A percentile compares a stretch with the other conserved stretches of the same genome.
phyloP scores from a whole-genome alignment of 2,113 vertebrate species.

The Psammodynastes pulverulentus region DNA sequence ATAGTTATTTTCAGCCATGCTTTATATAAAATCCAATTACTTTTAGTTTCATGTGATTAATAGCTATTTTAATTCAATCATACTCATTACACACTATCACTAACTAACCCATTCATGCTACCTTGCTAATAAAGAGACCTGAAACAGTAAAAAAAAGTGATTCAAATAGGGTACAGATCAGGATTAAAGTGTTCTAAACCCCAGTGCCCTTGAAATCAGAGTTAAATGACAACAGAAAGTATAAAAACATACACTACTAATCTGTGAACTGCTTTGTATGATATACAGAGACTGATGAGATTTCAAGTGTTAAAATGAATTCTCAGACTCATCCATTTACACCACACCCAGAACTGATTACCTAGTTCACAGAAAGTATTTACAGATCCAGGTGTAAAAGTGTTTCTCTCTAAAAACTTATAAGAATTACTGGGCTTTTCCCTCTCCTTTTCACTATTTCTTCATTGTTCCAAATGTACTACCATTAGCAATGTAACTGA shows the following conservation, averaged over 20 bases:
- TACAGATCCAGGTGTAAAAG: not conserved
- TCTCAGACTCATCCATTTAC: not conserved
- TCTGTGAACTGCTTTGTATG: not conserved
- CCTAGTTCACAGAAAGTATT: not conserved
- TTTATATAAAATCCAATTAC: not conserved
- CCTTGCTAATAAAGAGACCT: not conserved
- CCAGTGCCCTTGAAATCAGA: not conserved
- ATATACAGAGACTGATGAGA: not conserved
- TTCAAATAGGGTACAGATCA: not conserved
- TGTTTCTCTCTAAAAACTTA: not conserved
- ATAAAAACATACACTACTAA: not conserved
- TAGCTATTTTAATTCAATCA: not conserved
- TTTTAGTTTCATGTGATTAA: not conserved
- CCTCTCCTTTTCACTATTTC: not conserved
- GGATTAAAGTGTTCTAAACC: not conserved
- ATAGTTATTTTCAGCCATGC: not conserved
- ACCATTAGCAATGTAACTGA: not conserved
- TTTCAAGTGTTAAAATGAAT: conserved; percentile 8
- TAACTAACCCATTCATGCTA: not conserved
- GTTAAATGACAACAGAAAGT: not conserved
- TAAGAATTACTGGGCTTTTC: not conserved
- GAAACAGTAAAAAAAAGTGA: not conserved
- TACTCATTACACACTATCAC: not conserved
- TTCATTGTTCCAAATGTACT: not conserved
- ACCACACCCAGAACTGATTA: not conserved